phyloP scores from a whole-genome alignment of 2,113 vertebrate species.

The Corythaeola cristata region DNA sequence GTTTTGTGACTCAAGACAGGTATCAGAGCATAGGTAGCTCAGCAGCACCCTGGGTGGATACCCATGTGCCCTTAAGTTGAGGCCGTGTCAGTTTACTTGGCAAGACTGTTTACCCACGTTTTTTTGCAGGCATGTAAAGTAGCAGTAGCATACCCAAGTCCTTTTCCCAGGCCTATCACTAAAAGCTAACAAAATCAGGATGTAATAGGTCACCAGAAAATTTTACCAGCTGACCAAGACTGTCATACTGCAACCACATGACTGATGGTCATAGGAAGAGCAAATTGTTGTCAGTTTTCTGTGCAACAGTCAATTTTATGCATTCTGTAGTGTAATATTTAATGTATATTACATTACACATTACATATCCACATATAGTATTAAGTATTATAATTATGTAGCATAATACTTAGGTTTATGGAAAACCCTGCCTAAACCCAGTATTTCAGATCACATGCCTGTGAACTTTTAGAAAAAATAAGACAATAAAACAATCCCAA shows the following conservation, averaged over 20 bases:
- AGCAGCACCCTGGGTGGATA: not conserved
- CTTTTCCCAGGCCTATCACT: not conserved
- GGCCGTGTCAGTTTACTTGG: not conserved
- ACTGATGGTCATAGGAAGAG: not conserved
- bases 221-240: not conserved
- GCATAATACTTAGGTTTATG: not conserved
- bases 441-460: not conserved
- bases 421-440: not conserved
- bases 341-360: not conserved
- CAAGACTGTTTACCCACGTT: rapidly evolving
- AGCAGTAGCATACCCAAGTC: not conserved
- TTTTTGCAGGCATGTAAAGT: not conserved
- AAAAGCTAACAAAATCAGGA: not conserved
- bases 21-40: not conserved
- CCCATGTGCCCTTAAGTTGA: not conserved
- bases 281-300: not conserved
- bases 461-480: not conserved
- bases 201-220: not conserved
- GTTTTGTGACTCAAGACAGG: not conserved
- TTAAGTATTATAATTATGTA: not conserved
- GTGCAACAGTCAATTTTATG: not conserved
- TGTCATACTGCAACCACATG: not conserved
- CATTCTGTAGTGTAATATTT: not conserved
- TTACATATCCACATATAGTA: not conserved
- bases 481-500: not conserved